Evolutionary conservation across 2,797 vertebrate species (phyloP).

Genomic region (Leucoraja ocellata): DNA sequence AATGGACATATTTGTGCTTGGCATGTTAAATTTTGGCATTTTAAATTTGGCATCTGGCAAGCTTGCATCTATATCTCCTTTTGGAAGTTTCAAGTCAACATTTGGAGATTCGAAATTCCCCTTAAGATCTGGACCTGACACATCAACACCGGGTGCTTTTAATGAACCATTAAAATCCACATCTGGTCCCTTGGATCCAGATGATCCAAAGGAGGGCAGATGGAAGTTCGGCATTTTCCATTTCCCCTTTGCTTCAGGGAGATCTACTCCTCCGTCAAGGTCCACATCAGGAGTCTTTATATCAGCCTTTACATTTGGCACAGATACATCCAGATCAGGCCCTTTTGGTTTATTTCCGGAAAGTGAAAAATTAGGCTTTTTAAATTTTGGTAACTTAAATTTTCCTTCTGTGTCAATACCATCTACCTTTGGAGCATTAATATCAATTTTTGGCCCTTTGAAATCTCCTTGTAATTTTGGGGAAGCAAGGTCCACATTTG

Average conservation of each 20-base stretch:
- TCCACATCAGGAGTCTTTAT: slow-evolving; percentile 42
- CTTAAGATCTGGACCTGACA: slow-evolving; percentile 42
- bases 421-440: slow-evolving; percentile 45
- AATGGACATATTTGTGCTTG: not conserved
- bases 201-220: not conserved
- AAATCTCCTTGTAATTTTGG: slow-evolving; percentile 15
- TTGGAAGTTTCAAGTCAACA: not conserved
- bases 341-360: slow-evolving; percentile 24
- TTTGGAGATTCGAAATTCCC: slow-evolving; percentile 34
- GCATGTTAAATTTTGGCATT: not conserved
- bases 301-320: slow-evolving; percentile 18
- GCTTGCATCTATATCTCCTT: not conserved
- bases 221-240: slow-evolving; percentile 54
- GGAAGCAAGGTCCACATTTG: not conserved
- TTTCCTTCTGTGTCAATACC: slow-evolving; percentile 48
- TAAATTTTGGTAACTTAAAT: slow-evolving; percentile 50
- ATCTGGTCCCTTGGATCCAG: not conserved
- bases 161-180: slow-evolving; percentile 37
- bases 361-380: slow-evolving; percentile 39
- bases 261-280: slow-evolving; percentile 41
- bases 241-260: slow-evolving; percentile 41
- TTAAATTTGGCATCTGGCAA: slow-evolving; percentile 45
- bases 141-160: slow-evolving; percentile 6
- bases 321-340: not conserved
- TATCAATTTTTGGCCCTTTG: not conserved